Evolutionary conservation across 2,113 vertebrate genomes (phyloP), one percentile per base, ranked within the genome.

Genomic region (Tachysurus vachellii): DNA sequence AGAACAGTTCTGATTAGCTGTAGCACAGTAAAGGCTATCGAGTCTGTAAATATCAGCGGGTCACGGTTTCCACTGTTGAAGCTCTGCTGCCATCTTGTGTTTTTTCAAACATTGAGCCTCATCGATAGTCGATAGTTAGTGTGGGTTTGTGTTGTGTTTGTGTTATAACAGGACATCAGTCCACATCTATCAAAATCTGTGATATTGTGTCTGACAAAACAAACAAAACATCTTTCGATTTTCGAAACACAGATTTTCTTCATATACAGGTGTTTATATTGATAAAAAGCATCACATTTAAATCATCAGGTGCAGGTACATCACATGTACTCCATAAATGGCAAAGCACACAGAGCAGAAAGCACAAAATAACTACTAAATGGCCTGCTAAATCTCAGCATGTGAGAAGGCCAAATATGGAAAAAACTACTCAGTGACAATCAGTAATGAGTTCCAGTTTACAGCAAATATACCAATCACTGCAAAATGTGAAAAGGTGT

Each of bases 11-110:
- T 79, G 82, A 64, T 50, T 28, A 23, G 62, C 42, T 64, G 1
- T 26, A 66, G 36, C 23, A 66, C 50, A 1, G 53, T 47, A 26
- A 73, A 21, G 36, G 70, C 70, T 10, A 44, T 44, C 36, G 9
- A 36, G 59, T 19, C 36, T 17, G 50, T 62, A 84, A 83, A 61
- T 21, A 83, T 77, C 64, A 84, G 5, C 5, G 44, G 56, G 80
- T 61, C 9, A 5, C 7, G 16, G n/a, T 28, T 62, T 53, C 64
- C 0, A 54, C 0, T 44, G 68, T 19, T 19, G 71, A 36, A 88
- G 85, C 50, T 88, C 89, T 92, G 91, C 93, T 92, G 94, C 94
- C 95, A 94, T 92, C 95, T 96, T 94, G 93, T 96, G 95, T 87
- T 81, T 26, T 61, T 31, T 36, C 36, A 36, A 19, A 81, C 54